Evolutionary conservation across 2,113 vertebrate species (phyloP).

Genomic region (Himantopus leucocephalus): DNA sequence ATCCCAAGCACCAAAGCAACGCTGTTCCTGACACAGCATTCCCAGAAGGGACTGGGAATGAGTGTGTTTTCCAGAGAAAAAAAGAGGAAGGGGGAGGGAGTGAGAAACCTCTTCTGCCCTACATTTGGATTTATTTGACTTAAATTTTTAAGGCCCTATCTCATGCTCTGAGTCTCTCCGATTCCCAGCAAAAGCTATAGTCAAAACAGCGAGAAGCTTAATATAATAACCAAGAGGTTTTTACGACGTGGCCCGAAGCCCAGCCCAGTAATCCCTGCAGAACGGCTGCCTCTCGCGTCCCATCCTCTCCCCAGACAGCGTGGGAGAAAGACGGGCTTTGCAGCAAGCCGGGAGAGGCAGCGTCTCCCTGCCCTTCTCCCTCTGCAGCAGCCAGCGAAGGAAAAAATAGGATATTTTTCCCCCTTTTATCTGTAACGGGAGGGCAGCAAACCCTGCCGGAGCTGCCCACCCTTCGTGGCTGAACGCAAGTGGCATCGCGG

Average conservation of each 20-base stretch:
- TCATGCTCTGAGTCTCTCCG: not conserved
- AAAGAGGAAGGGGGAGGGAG: not conserved
- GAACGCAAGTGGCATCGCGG: fast-evolving
- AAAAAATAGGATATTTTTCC: fast-evolving
- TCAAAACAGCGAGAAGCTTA: not conserved
- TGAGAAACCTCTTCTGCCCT: not conserved
- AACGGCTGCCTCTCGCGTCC: not conserved
- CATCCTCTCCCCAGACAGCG: not conserved
- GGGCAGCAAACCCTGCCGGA: not conserved
- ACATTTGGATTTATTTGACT: not conserved
- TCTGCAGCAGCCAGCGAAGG: fast-evolving
- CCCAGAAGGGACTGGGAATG: not conserved
- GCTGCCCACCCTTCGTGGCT: fast-evolving
- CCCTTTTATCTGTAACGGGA: fast-evolving
- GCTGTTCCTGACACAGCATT: fast-evolving
- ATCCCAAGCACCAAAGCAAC: fast-evolving
- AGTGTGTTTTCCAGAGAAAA: not conserved
- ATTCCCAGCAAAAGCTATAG: not conserved
- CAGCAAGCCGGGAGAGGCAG: not conserved
- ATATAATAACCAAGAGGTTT: not conserved
- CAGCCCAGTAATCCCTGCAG: not conserved
- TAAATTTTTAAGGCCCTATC: not conserved
- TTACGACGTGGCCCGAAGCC: not conserved
- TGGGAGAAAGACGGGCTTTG: not conserved
- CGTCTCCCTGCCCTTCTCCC: not conserved